Base-by-base conservation (phyloP, 2,797 vertebrate genomes). In the Mus minutoides region DNA sequence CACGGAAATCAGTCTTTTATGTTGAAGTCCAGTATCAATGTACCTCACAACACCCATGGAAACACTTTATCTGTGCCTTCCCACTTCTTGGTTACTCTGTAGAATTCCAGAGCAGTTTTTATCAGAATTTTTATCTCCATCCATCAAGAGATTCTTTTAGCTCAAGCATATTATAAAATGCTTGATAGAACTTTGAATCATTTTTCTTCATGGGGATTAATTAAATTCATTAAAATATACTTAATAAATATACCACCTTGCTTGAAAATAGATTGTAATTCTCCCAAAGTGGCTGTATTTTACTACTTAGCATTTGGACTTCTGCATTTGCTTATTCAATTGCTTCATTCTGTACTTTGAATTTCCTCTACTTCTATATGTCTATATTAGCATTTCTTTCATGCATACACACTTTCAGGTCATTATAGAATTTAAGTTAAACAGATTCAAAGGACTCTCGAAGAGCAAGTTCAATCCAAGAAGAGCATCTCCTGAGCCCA, bases 231-330 rank as follows among this genome's bases (percentile, higher is more conserved):
- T 76, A 77, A 93, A 96, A 90, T 83, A 75, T 29, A 26, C 90
- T 96, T 87, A 4, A 69, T 82, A 75, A 93, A 37, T 90, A 14
- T 56, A 16, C 75, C 71, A 86, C 16, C 34, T 83, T 69, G 31
- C 17, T 64, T 95, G 49, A 34, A 16, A 84, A 56, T 80, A 46
- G 10, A 85, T 82, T 90, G 14, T 34, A 94, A 78, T 2, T 80
- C 37, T 94, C 89, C 69, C 21, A 69, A 90, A 54, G n/a, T 56
- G 58, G 14, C 79, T 91, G 79, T 96, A 37, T 89, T 96, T 96
- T 69, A 67, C 19, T 54, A 86, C 13, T 67, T 96, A 71, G 24
- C 37, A 7, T 76, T 88, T 90, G 58, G 26, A 90, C 54, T 6
- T 43, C 52, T 92, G 2, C 21, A 79, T 93, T 96, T 91, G 4